These are phyloP conservation scores for Gallinago solitaria DNA, from an alignment of 2,797 vertebrate genomes.

Conservation along the genomic window DNA sequence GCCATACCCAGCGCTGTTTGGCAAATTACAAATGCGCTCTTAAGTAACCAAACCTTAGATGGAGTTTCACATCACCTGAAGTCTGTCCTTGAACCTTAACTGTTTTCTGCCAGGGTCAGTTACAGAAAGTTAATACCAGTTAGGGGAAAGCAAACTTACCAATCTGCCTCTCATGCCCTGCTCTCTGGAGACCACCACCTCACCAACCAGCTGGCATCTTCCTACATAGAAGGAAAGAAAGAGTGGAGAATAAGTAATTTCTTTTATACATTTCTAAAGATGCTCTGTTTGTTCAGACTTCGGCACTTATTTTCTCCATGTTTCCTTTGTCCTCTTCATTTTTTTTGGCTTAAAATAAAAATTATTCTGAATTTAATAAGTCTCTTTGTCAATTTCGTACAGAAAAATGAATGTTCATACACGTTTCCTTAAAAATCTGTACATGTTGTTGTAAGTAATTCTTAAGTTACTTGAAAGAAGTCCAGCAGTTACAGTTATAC, in stretches of 20 bases:
- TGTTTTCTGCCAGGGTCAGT: background rate
- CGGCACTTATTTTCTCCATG: background rate
- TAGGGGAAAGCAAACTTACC: background rate
- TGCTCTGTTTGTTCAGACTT: background rate
- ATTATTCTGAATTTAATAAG: background rate
- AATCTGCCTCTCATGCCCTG: background rate
- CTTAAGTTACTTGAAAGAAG: background rate
- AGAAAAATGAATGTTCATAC: background rate
- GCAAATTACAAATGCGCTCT: background rate
- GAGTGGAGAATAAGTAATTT: background rate
- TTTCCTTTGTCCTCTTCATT: background rate
- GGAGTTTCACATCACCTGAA: background rate
- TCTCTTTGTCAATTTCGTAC: background rate
- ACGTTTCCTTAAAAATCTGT: background rate
- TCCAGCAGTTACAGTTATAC: fast-evolving
- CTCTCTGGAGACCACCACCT: background rate
- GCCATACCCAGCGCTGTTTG: background rate
- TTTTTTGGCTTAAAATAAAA: background rate
- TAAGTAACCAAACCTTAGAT: background rate
- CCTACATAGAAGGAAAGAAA: background rate
- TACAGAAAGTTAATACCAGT: background rate
- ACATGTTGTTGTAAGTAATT: background rate
- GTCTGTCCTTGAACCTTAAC: background rate
- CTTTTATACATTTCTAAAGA: background rate
- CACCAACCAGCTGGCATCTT: background rate